Base-by-base conservation (phyloP, 92 coral and sea anemone species). In the Meandrina meandrites region DNA sequence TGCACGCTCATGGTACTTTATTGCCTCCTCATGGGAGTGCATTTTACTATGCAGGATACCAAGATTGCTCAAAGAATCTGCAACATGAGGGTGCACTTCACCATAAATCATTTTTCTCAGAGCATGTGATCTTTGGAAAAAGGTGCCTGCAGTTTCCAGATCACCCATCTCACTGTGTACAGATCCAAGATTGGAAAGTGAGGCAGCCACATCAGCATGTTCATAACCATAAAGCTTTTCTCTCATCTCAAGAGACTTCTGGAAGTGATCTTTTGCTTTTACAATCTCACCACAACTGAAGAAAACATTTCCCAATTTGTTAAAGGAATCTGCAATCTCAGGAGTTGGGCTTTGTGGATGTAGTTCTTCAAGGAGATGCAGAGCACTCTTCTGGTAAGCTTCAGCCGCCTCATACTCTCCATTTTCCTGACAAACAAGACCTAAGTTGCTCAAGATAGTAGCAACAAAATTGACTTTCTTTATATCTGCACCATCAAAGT, bases 151-250 rank as follows among this genome's bases (percentile, higher is more conserved):
- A 21, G 34, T 51, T 57, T 71, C 78, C 56, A 47, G 57, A 35
- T 87, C 72, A 70, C 86, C 86, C 15, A 69, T 57, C 47, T 51
- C 36, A 36, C 66, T 54, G 62, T 81, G 67, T 22, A 80, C 68
- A 28, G 40, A 8, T 32, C 90, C 90, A 24, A 87, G 28, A 3
- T 42, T 37, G 36, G 58, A 79, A 42, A 79, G 50, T 0, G 60
- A 69, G 60, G 35, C 72, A 27, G 79, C 90, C 31, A 87, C 72
- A 7, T 62, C 48, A 47, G 73, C 17, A 42, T 81, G 78, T 7
- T 15, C 21, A 62, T 42, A 4, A 27, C 47, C 69, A 30, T 27
- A 24, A 2, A 30, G 30, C 30, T 4, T 27, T 8, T 12, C 11
- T 30, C 34, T 66, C 16, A 66, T 24, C 14, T n/a, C 72, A 24